These are phyloP conservation scores for Valencia hispanica DNA, from an alignment of 2,797 vertebrate species.

Conservation along the genomic window DNA sequence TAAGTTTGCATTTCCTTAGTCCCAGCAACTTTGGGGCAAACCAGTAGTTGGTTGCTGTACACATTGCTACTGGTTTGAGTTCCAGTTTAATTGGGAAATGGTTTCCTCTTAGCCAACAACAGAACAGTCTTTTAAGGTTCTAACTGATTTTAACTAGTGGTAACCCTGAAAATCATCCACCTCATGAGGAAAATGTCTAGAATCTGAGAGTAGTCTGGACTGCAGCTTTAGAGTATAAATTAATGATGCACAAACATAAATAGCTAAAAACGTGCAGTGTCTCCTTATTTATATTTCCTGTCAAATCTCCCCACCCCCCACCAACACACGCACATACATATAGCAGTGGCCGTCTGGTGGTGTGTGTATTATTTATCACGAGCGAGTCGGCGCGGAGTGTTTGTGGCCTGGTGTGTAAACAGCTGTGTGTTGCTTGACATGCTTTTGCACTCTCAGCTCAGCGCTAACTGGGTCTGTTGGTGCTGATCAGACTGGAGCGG, in stretches of 20 bases:
- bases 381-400: slow-evolving; percentile 59
- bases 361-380: slow-evolving; percentile 82
- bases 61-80: neutral
- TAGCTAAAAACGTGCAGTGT: slow-evolving; percentile 21
- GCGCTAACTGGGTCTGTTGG: slow-evolving; percentile 82
- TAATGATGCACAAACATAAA: slow-evolving; percentile 26
- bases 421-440: slow-evolving; percentile 94
- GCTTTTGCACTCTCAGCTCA: slow-evolving; percentile 98
- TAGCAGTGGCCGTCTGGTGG: slow-evolving; percentile 72
- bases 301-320: slow-evolving; percentile 8
- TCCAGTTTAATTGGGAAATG: neutral
- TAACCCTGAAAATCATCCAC: neutral
- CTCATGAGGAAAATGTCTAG: neutral
- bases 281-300: slow-evolving; percentile 24
- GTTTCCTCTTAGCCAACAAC: neutral
- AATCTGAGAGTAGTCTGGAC: neutral
- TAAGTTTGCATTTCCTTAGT: neutral
- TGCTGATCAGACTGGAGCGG: slow-evolving; percentile 90
- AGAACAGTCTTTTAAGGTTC: neutral
- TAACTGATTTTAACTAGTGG: neutral
- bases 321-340: slow-evolving; percentile 22
- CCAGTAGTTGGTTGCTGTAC: neutral
- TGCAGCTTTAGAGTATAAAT: neutral
- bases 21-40: neutral
- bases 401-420: slow-evolving; percentile 91